These are phyloP conservation scores for Archaeoteleia sp. DNA, from an alignment of 2,888 invertebrate genomes.

Conservation along the genomic window DNA sequence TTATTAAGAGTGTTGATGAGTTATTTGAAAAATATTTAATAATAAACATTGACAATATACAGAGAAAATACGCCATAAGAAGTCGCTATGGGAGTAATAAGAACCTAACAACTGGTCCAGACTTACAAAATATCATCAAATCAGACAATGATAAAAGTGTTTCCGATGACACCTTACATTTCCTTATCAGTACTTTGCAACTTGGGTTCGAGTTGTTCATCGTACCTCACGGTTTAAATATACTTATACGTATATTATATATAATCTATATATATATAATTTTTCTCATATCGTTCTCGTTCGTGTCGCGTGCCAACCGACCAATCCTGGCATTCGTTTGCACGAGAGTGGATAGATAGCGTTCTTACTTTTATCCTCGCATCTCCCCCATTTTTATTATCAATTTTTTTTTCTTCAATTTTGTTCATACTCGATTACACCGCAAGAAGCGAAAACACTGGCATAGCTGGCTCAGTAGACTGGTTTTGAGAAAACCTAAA, in stretches of 20 bases:
- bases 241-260: no score
- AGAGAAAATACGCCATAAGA: constrained; percentile 74
- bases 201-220: constrained; percentile 63
- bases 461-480: constrained; percentile 54
- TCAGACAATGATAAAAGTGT: constrained; percentile 71
- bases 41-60: constrained; percentile 75
- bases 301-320: not conserved
- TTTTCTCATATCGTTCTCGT: constrained; percentile 9
- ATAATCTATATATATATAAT: constrained; percentile 24
- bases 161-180: constrained; percentile 61
- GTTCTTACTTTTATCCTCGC: no score
- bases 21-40: constrained; percentile 75
- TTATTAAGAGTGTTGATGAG: no score
- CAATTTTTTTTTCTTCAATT: no score
- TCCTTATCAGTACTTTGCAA: constrained; percentile 64
- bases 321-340: no score
- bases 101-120: constrained; percentile 73
- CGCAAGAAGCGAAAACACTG: constrained; percentile 64
- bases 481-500: constrained; percentile 40
- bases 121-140: constrained; percentile 74
- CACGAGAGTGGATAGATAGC: no score
- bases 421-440: constrained; percentile 57
- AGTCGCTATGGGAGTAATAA: constrained; percentile 73
- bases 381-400: no score
- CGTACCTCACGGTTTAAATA: constrained; percentile 25